Evolutionary conservation across 2,888 invertebrate genomes (phyloP), one percentile per base, ranked within the genome.

Genomic region (Drosophila antonietae): DNA sequence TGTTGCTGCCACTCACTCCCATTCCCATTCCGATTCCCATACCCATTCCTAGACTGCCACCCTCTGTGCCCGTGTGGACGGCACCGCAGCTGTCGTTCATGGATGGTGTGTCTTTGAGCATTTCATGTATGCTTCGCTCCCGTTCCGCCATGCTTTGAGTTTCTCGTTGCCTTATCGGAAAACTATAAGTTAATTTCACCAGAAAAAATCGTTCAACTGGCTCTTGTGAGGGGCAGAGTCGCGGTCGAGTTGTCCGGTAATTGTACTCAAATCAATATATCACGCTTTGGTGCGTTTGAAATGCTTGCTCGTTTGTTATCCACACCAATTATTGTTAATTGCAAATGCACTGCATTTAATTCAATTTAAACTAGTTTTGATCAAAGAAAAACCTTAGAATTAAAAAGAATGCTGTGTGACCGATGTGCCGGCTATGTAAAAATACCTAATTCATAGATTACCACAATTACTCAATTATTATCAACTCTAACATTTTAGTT

Each of bases 51-150:
- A 71, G 52, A 47, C 73, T 81, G 35, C 62, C 75, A 28, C 82
- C 95, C 86, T 96, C 96, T 12, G 96, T 95, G 69, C 96, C 96
- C 15, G 96, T 95, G 78, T 96, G 96, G 79, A 96, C 95, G 41
- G 96, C 95, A 90, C 95, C 95, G 83, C 95, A 96, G 78, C 95
- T 96, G 88, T 96, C 96, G 78, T 96, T 96, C 89, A 96, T 94
- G 43, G 96, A 95, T 56, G 97, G 96, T 51, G 96, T 95, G 89
- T 97, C 97, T 92, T 96, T 97, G 70, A 97, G 93, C 97, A 97
- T 97, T 93, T 97, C 97, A 92, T 97, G 97, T 91, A 97, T 96
- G 85, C 92, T 92, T 52, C 92, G 89, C 77, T 92, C 92, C 41
- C 92, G 89, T 80, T 92, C 92, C 69, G 87, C 81, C 86, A 86